These are phyloP conservation scores for Rapana venosa DNA, from an alignment of 2,888 invertebrate genomes.

Conservation along the genomic window DNA sequence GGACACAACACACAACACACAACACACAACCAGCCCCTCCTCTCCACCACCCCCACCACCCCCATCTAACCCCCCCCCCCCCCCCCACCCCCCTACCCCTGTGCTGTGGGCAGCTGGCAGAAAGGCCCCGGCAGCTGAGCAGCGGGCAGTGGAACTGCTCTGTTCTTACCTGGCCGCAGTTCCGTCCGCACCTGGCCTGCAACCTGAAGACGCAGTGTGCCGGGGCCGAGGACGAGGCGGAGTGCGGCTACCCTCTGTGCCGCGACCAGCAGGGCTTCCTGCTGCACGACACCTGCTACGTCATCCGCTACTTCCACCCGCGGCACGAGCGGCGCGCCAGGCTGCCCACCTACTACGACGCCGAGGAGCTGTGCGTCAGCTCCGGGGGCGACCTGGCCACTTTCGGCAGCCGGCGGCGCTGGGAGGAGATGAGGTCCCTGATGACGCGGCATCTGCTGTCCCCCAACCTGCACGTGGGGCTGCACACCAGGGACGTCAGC, in stretches of 20 bases:
- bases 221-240: neutral
- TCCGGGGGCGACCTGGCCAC: neutral
- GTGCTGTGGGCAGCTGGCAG: too few species aligned
- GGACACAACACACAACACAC: too few species aligned
- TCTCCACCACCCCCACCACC: too few species aligned
- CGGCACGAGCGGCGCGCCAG: too few species aligned
- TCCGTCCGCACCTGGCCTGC: neutral
- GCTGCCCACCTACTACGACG: neutral
- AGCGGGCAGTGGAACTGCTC: constrained; percentile 16
- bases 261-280: neutral
- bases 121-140: too few species aligned
- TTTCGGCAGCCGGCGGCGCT: neutral
- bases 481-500: neutral
- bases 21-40: too few species aligned
- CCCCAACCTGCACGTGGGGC: neutral
- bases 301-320: neutral
- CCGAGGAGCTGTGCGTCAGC: neutral
- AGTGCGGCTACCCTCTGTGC: neutral
- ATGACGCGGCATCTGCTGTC: neutral
- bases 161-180: neutral
- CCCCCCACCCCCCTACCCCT: too few species aligned
- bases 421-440: neutral
- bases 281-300: neutral
- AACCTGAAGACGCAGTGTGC: constrained; percentile 25
- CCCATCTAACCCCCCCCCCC: too few species aligned